A percentile compares a stretch with the other conserved stretches of the same genome.
Conservation (phyloP, 2,888 invertebrate genomes). For the Congeria kusceri region DNA sequence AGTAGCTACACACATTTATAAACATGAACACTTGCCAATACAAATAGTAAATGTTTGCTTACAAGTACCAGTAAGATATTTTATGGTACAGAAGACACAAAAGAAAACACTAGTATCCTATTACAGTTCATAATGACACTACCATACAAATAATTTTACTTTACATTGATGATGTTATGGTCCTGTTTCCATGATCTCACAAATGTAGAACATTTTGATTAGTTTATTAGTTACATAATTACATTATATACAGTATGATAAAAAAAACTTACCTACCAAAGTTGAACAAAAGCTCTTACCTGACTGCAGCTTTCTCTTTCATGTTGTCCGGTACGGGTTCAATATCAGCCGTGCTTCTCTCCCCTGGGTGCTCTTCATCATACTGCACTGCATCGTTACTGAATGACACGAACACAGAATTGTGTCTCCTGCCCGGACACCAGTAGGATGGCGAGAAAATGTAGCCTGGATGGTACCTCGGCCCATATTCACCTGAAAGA, state of each 20-base stretch:
- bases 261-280: not conserved
- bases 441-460: slow-evolving; percentile 91
- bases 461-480: slow-evolving; percentile 91
- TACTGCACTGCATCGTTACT: slow-evolving; percentile 13
- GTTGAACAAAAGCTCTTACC: slow-evolving; percentile 48
- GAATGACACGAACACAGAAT: slow-evolving; percentile 3
- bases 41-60: too few relatives aligned
- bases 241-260: too few relatives aligned
- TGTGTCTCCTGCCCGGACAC: slow-evolving; percentile 80
- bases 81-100: too few relatives aligned
- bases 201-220: too few relatives aligned
- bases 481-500: slow-evolving; percentile 90
- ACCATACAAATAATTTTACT: too few relatives aligned
- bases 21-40: too few relatives aligned
- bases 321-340: slow-evolving; percentile 89
- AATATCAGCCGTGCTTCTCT: slow-evolving; percentile 87
- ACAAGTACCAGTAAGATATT: too few relatives aligned
- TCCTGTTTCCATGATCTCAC: too few relatives aligned
- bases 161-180: too few relatives aligned
- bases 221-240: too few relatives aligned
- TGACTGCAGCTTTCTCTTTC: slow-evolving; percentile 68
- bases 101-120: too few relatives aligned
- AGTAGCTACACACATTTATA: not conserved
- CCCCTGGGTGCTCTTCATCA: slow-evolving; percentile 66
- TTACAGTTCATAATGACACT: too few relatives aligned